Percentiles rank a stretch among this genome's conserved stretches.
Evolutionary conservation across 2,888 invertebrate genomes (phyloP).

Genomic region (Coleophora deauratella): DNA sequence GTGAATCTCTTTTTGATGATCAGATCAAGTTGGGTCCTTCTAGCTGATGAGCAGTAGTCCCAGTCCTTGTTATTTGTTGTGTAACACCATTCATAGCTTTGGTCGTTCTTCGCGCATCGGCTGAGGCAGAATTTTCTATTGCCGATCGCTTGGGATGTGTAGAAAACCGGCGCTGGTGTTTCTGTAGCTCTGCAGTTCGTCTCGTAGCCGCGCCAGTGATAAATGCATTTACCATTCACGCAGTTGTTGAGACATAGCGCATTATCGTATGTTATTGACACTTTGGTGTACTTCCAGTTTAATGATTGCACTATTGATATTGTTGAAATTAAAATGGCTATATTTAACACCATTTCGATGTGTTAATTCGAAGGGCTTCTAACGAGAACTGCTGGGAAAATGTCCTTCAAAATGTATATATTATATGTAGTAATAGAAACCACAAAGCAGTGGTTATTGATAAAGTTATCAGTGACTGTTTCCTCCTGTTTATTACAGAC

Average conservation of each 20-base stretch:
- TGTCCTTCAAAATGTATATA: too few species aligned
- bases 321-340: too few species aligned
- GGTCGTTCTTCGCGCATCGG: slow-evolving; percentile 2
- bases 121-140: not conserved
- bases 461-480: too few species aligned
- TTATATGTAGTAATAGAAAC: too few species aligned
- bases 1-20: not conserved
- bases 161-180: slow-evolving; percentile 1
- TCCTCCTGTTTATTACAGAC: too few species aligned
- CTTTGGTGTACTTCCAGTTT: not conserved
- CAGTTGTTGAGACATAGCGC: slow-evolving; percentile 4
- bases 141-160: slow-evolving; percentile 2
- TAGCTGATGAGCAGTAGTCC: slow-evolving; percentile 6
- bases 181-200: not conserved
- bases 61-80: not conserved
- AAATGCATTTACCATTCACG: not conserved
- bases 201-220: not conserved
- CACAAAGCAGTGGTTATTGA: too few species aligned
- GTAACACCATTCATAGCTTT: slow-evolving; percentile 6
- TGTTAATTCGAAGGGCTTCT: too few species aligned
- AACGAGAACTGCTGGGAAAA: too few species aligned
- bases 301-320: not conserved
- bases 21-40: not conserved
- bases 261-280: not conserved
- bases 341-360: too few species aligned